Evolutionary conservation across 2,888 invertebrate species (phyloP).

Genomic region (Dolichomitus sp.): DNA sequence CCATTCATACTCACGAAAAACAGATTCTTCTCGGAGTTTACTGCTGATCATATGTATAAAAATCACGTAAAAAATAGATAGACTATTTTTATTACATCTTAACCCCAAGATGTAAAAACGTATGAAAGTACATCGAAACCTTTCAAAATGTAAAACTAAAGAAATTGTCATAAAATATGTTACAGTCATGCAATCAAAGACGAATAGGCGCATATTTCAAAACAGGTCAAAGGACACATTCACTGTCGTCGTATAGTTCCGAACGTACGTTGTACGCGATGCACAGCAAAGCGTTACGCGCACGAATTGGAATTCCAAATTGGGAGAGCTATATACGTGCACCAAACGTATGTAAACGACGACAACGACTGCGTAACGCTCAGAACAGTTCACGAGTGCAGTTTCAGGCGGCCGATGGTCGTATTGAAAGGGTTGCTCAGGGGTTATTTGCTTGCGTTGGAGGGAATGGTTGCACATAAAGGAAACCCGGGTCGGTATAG

Average conservation of each 20-base stretch:
- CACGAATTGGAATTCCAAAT: slow-evolving; percentile 23
- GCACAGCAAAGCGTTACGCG: background rate
- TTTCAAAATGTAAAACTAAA: background rate
- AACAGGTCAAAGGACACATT: background rate
- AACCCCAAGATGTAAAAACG: too few species aligned
- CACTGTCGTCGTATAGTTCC: background rate
- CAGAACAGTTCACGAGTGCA: background rate
- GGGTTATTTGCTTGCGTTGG: slow-evolving; percentile 40
- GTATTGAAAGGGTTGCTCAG: slow-evolving; percentile 39
- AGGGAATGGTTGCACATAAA: slow-evolving; percentile 37
- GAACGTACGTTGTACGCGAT: background rate
- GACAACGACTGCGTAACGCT: background rate
- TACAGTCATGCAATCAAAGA: background rate
- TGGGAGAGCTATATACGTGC: background rate
- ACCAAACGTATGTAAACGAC: slow-evolving; percentile 15
- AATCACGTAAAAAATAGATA: too few species aligned
- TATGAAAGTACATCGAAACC: background rate
- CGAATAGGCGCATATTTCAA: background rate
- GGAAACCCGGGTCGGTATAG: slow-evolving; percentile 29
- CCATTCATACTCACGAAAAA: too few species aligned
- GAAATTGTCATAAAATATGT: background rate
- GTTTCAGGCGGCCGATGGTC: slow-evolving; percentile 2
- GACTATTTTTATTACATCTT: too few species aligned
- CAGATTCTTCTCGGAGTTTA: too few species aligned
- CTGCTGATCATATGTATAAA: too few species aligned